These are phyloP conservation scores for Onychomys arenicola DNA, from an alignment of 2,797 vertebrate genomes.

Conservation along the genomic window DNA sequence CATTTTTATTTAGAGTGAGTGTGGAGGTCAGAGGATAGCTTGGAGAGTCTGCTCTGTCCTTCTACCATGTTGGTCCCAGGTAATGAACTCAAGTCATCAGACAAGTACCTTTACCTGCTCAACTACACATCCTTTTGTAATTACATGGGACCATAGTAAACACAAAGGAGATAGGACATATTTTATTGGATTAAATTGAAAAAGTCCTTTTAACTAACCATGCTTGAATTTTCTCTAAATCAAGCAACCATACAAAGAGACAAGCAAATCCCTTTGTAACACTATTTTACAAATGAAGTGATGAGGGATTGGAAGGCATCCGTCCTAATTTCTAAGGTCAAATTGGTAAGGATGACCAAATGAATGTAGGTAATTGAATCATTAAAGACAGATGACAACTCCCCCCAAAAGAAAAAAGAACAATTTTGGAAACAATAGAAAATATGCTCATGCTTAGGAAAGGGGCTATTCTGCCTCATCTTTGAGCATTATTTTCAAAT, in stretches of 20 bases:
- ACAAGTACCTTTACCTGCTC: not conserved
- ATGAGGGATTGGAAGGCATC: not conserved
- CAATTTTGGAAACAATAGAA: not conserved
- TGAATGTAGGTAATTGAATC: constrained; percentile 20
- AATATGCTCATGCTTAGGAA: constrained; percentile 21
- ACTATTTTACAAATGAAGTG: constrained; percentile 30
- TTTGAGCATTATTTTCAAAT: constrained; percentile 26
- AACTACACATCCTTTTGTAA: not conserved
- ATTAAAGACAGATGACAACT: constrained; percentile 33
- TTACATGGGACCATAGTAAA: not conserved
- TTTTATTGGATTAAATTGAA: not conserved
- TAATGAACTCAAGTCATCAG: not conserved
- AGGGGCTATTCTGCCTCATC: not conserved
- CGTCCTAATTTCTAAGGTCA: constrained; percentile 11
- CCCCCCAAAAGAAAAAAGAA: constrained; percentile 4
- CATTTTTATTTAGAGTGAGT: not conserved
- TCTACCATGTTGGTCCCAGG: not conserved
- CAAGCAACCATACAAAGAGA: constrained; percentile 21
- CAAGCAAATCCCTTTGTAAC: not conserved
- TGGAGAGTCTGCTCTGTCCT: not conserved
- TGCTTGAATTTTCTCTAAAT: not conserved
- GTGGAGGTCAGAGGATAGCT: not conserved
- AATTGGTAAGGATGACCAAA: constrained; percentile 17
- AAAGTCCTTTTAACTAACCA: not conserved
- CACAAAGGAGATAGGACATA: not conserved